phyloP scores from a whole-genome alignment of 2,888 invertebrate genomes.

The Suillia variegata region DNA sequence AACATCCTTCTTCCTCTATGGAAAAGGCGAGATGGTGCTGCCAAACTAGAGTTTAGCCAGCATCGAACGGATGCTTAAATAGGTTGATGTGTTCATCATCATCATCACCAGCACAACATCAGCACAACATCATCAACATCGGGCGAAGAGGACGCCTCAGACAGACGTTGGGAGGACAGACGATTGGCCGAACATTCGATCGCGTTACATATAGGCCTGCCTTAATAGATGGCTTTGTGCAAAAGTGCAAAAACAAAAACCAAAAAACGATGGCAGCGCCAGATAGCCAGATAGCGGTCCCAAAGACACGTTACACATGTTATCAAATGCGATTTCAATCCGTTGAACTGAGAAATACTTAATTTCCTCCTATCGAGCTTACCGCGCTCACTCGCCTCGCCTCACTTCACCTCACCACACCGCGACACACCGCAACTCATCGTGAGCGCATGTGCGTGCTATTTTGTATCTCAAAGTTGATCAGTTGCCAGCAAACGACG shows the following conservation, averaged over 20 bases:
- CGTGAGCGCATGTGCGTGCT: too few relatives aligned
- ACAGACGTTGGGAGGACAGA: too few relatives aligned
- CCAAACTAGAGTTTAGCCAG: too few relatives aligned
- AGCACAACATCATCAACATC: too few relatives aligned
- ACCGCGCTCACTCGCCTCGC: too few relatives aligned
- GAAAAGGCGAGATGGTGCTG: neutral
- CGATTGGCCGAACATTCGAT: neutral
- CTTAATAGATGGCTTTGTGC: neutral
- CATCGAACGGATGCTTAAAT: constrained; percentile 11
- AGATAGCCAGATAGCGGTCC: constrained; percentile 7
- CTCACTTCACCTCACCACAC: constrained; percentile 30
- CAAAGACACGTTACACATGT: constrained; percentile 3
- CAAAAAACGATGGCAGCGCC: constrained; percentile 10
- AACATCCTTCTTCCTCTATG: constrained; percentile 7
- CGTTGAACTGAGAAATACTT: constrained; percentile 14
- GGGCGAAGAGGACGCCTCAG: neutral
- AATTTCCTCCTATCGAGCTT: constrained; percentile 42
- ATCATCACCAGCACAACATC: too few relatives aligned
- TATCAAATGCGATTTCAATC: constrained; percentile 21
- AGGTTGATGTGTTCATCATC: constrained; percentile 18
- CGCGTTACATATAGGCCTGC: neutral
- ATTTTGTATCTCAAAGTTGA: neutral
- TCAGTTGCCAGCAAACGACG: neutral
- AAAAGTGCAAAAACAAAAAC: too few relatives aligned
- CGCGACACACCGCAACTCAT: too few relatives aligned